Percentiles rank a stretch among this genome's conserved stretches.
Evolutionary conservation across 2,797 vertebrate genomes (phyloP).

Genomic region (Benthosema pterotum): DNA sequence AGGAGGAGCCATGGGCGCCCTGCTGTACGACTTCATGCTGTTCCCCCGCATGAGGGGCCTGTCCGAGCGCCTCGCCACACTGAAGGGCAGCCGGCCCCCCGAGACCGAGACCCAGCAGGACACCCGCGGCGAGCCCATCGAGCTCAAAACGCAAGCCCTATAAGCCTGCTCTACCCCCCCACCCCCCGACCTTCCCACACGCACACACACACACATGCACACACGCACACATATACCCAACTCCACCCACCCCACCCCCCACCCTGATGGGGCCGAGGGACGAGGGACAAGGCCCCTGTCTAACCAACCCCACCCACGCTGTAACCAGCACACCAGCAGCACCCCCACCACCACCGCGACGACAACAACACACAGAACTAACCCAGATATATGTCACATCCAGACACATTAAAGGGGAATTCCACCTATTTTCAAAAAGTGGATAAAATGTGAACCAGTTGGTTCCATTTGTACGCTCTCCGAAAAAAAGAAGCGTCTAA

Average conservation of each 20-base stretch:
- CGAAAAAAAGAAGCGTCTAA: too few species aligned
- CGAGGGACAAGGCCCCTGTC: constrained; percentile 63
- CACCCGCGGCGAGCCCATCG: constrained; percentile 86
- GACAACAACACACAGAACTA: constrained; percentile 45
- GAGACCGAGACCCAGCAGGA: constrained; percentile 84
- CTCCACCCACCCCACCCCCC: constrained; percentile 11
- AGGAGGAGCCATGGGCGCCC: constrained; percentile 86
- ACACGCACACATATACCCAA: too few species aligned
- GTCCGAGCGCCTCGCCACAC: constrained; percentile 90
- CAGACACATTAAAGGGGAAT: constrained; percentile 41
- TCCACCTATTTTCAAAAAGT: too few species aligned
- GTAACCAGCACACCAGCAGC: constrained; percentile 38
- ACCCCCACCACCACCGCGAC: constrained; percentile 1
- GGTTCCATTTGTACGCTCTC: too few species aligned
- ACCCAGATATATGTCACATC: constrained; percentile 41
- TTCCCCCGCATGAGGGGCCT: constrained; percentile 90
- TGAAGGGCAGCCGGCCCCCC: constrained; percentile 85
- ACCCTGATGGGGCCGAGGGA: constrained; percentile 39
- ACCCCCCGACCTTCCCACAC: too few species aligned
- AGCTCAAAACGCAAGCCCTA: constrained; percentile 93
- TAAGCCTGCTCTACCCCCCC: constrained; percentile 60
- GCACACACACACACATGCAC: too few species aligned
- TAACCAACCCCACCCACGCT: constrained; percentile 54
- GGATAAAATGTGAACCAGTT: too few species aligned
- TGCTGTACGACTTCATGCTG: constrained; percentile 92